Conservation (phyloP, 1,140 invertebrate species). For the Cyclina sinensis region DNA sequence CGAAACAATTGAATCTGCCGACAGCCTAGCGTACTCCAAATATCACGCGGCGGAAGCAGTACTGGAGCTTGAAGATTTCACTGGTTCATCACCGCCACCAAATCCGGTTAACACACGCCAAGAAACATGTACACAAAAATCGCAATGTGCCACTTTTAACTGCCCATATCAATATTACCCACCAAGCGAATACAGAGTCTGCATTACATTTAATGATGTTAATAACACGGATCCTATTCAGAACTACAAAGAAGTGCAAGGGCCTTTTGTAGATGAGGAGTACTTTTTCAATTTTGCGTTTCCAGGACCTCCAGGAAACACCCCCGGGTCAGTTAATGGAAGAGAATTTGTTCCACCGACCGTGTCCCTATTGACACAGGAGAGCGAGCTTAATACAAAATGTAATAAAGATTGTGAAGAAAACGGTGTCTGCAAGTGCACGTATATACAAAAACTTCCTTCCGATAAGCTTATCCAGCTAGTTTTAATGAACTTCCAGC, state of each 20-base stretch:
- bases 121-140: neutral
- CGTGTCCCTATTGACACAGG: slow-evolving; percentile 38
- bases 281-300: slow-evolving; percentile 62
- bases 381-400: slow-evolving; percentile 5
- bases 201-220: slow-evolving; percentile 29
- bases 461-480: slow-evolving; percentile 43
- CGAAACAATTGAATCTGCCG: slow-evolving; percentile 33
- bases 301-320: slow-evolving; percentile 31
- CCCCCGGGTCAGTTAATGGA: slow-evolving; percentile 64
- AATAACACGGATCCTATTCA: slow-evolving; percentile 21
- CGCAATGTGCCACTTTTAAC: slow-evolving; percentile 9
- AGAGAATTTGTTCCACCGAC: slow-evolving; percentile 44
- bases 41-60: slow-evolving; percentile 44
- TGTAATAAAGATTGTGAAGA: slow-evolving; percentile 21
- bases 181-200: neutral
- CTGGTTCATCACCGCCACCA: neutral
- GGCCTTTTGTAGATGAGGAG: slow-evolving; percentile 6
- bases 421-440: neutral
- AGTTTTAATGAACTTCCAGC: slow-evolving; percentile 83
- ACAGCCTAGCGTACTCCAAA: neutral
- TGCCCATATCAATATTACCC: slow-evolving; percentile 5
- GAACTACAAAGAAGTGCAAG: neutral
- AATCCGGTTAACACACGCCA: neutral
- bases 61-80: slow-evolving; percentile 72
- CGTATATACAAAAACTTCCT: slow-evolving; percentile 12